These are phyloP conservation scores for Mobula hypostoma DNA, from an alignment of 2,113 vertebrate genomes.

Conservation along the genomic window DNA sequence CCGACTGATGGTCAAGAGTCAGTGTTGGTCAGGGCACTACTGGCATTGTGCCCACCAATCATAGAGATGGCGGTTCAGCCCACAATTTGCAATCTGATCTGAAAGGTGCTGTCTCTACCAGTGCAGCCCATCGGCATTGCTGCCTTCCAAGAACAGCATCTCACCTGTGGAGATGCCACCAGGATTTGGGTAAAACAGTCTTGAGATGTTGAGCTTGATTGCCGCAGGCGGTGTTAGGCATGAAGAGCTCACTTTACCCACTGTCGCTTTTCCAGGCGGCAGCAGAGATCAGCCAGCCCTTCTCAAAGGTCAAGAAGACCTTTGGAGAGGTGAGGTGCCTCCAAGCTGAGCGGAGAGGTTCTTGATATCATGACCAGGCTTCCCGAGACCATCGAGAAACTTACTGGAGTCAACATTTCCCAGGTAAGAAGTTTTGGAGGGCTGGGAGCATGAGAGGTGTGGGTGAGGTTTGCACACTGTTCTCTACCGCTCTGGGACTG, in stretches of 20 bases:
- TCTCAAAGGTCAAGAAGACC: conserved; percentile 64
- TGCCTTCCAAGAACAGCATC: too few species aligned
- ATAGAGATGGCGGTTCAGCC: too few species aligned
- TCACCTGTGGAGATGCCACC: too few species aligned
- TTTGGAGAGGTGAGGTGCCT: conserved; percentile 70
- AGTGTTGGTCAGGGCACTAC: too few species aligned
- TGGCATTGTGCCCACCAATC: too few species aligned
- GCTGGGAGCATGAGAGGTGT: not conserved
- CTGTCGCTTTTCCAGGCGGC: conserved; percentile 60
- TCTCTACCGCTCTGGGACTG: not conserved
- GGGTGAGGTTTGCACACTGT: not conserved
- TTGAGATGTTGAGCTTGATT: too few species aligned
- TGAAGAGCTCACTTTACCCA: not conserved
- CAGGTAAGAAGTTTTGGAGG: conserved; percentile 51
- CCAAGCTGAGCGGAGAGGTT: conserved; percentile 82
- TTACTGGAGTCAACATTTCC: conserved; percentile 75
- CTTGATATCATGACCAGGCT: conserved; percentile 76
- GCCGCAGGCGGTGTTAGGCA: too few species aligned
- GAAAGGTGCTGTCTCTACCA: too few species aligned
- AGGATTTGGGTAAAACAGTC: too few species aligned
- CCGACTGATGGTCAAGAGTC: too few species aligned
- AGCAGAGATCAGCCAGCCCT: conserved; percentile 76
- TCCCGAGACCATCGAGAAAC: conserved; percentile 67
- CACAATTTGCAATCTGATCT: too few species aligned
- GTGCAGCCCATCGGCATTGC: too few species aligned